These are phyloP conservation scores for Watsonalla cultraria DNA, from an alignment of 2,888 invertebrate genomes.

Conservation along the genomic window DNA sequence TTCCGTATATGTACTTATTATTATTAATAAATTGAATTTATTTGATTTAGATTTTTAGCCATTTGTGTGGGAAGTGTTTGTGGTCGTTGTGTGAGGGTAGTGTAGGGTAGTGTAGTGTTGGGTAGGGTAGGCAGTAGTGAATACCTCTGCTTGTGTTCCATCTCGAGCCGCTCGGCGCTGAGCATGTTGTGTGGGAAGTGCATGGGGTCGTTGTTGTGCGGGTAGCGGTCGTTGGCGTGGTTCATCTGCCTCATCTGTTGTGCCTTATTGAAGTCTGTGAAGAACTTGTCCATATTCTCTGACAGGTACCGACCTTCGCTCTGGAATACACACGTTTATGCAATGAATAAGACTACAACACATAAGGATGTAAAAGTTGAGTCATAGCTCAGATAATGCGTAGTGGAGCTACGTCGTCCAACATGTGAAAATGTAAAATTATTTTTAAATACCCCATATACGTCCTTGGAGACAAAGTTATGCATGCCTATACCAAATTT, in stretches of 20 bases:
- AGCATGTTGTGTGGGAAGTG: constrained; percentile 55
- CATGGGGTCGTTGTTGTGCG: constrained; percentile 27
- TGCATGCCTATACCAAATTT: too few species aligned
- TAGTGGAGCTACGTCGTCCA: too few species aligned
- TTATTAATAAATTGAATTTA: too few species aligned
- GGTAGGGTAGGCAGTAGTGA: not conserved
- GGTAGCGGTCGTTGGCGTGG: constrained; percentile 50
- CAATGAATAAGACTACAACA: not conserved
- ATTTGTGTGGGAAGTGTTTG: too few species aligned
- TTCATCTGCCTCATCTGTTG: constrained; percentile 66
- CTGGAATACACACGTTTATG: constrained; percentile 22
- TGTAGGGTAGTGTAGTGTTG: not conserved
- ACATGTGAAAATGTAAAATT: too few species aligned
- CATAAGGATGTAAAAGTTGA: too few species aligned
- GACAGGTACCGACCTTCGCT: constrained; percentile 65
- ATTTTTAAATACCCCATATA: too few species aligned
- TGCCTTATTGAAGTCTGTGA: constrained; percentile 84
- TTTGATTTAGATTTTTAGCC: too few species aligned
- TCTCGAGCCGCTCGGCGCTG: constrained; percentile 57
- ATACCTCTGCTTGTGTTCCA: constrained; percentile 69
- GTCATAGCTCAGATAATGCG: too few species aligned
- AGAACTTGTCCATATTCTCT: constrained; percentile 83
- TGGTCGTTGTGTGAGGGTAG: too few species aligned
- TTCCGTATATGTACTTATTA: too few species aligned
- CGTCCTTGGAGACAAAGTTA: too few species aligned